Evolutionary conservation across 2,888 invertebrate genomes (phyloP), one percentile per base, ranked within the genome.

Genomic region (Aphidoletes aphidimyza): DNA sequence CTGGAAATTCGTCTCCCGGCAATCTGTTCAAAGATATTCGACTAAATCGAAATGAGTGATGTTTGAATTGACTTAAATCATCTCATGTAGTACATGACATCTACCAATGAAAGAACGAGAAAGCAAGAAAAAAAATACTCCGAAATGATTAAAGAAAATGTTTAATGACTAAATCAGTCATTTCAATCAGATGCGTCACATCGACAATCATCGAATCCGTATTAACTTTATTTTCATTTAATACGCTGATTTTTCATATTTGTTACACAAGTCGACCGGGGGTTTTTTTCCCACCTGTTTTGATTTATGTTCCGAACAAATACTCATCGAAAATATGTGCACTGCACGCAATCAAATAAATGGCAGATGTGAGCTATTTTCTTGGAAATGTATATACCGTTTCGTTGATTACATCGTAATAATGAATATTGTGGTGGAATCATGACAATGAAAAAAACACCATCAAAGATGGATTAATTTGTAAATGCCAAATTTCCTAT

Each of bases 1-100:
- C 26, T 69, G 69, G 69, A 69, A 69, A 34, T 69, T 9, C n/a
- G 69, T 69, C 69, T 69, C 69, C 69, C 69, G 69, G 69, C 69
- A 69, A 69, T 69, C 69, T 69, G 69, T 69, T 69, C 30, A 30
- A 14, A 69, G 69, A 69, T n/a, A n/a, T 69, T 69, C 14, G 30
- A 69, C 30, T 14, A 69, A 30, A 69, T 42, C 69, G 14, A 69
- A 69, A 69, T 69, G 22, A 54, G n/a, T n/a, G n/a, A 54, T 22
- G 2, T 22, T 14, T 22, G 54, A 39, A 14, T 54, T 22, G 54
- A 54, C n/a, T 54, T 22, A 54, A 54, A 54, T 54, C 22, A 54
- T 22, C n/a, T 22, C 9, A 5, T 22, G 54, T 22, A 54, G 22
- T 54, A n/a, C n/a, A n/a, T 54, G 54, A 54, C 54, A 14, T 54